Base-by-base conservation (phyloP, 2,797 vertebrate species). In the Cuculus canorus region DNA sequence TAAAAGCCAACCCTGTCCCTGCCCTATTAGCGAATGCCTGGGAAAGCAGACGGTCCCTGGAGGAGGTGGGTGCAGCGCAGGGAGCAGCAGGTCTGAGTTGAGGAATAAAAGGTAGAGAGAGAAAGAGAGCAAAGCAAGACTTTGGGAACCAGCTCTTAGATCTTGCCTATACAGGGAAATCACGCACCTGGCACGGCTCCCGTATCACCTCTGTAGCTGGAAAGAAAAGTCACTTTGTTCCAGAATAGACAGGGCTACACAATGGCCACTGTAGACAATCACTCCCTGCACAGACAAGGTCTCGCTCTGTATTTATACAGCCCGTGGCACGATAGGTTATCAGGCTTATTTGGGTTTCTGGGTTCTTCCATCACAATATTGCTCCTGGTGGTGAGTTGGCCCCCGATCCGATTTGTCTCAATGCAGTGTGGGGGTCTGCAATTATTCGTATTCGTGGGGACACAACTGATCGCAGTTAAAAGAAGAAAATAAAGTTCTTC, bases 171-270 rank as follows among this genome's bases (percentile, higher is more conserved):
- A 1, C 5, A 39, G 93, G 93, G 93, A 89, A 92, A 89, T 6
- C 4, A 6, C 1, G 2, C 95, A 95, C 75, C 95, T 95, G 95
- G 95, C 93, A 72, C 4, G 37, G 85, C 75, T 91, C 94, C 93
- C 5, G 0, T 24, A 27, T 65, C 95, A 65, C 95, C 94, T 57
- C 87, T 22, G 69, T 1, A 5, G 7, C 4, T 1, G 60, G 68
- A 81, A 77, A 82, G 76, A 92, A 94, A 92, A 92, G 88, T 27
- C 47, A 64, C 76, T 94, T 96, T 95, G 94, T 85, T 59, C 47
- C 85, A 47, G 47, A n/a, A 17, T 0, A 5, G 79, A 50, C 86
- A 72, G 84, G 50, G 64, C 52, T 64, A 43, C 19, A 45, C 75
- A 21, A 73, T 8, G 54, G 59, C 41, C 68, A 6, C 71, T 19